phyloP scores from a whole-genome alignment of 2,797 vertebrate species.

The Protonibea diacanthus region DNA sequence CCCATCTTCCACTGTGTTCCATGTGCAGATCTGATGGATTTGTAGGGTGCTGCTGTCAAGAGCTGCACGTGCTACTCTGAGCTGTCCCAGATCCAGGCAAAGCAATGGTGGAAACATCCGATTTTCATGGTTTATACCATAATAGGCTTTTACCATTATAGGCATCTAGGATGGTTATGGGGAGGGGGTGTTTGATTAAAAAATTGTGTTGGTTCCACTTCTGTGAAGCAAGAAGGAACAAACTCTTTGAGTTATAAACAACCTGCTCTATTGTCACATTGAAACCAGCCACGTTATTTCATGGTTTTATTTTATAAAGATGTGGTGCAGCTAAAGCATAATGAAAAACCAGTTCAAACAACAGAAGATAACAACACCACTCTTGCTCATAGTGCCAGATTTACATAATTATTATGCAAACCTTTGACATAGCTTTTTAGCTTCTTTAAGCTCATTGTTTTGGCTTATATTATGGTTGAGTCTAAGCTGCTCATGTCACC shows the following conservation, averaged over 20 bases:
- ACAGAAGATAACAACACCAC: not conserved
- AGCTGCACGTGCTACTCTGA: conserved; percentile 40
- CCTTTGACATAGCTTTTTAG: not conserved
- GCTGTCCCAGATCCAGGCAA: conserved; percentile 49
- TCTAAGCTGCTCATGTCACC: too few species aligned
- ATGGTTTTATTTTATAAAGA: not conserved
- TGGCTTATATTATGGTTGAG: too few species aligned
- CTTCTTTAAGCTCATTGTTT: not conserved
- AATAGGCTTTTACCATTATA: conserved; percentile 44
- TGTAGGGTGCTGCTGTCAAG: conserved; percentile 45
- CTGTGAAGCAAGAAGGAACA: not conserved
- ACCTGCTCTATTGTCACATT: not conserved
- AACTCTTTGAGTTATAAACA: too few species aligned
- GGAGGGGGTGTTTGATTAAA: conserved; percentile 7
- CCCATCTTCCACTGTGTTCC: conserved; percentile 40
- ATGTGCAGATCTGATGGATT: conserved; percentile 57
- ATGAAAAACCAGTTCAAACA: not conserved
- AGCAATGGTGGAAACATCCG: conserved; percentile 18
- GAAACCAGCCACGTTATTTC: not conserved
- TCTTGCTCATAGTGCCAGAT: not conserved
- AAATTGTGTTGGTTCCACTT: conserved; percentile 11
- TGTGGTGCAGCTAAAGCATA: not conserved
- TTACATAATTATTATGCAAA: not conserved
- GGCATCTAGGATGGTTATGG: conserved; percentile 5
- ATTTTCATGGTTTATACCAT: conserved; percentile 46